phyloP scores from a whole-genome alignment of 2,113 vertebrate genomes.

The Thunnus maccoyii region DNA sequence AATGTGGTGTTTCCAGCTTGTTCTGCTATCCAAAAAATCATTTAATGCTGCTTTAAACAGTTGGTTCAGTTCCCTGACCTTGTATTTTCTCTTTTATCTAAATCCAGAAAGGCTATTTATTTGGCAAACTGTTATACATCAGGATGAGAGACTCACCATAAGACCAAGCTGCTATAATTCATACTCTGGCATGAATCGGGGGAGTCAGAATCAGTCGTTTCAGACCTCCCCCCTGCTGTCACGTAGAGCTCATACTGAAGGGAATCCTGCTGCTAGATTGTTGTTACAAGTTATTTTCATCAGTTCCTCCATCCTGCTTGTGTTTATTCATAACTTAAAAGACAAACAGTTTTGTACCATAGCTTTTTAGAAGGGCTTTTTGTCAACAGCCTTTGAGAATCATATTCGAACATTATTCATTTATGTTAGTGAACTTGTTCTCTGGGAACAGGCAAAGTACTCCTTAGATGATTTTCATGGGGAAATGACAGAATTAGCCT shows the following conservation, averaged over 20 bases:
- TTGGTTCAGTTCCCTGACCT: background rate
- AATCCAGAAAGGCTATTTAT: slow-evolving; percentile 28
- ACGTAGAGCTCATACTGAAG: slow-evolving; percentile 9
- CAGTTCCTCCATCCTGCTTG: slow-evolving; percentile 34
- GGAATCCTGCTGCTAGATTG: slow-evolving; percentile 34
- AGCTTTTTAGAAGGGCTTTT: background rate
- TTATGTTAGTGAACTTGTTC: too few species aligned
- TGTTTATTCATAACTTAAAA: slow-evolving; percentile 27
- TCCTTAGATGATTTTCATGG: too few species aligned
- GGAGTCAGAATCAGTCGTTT: background rate
- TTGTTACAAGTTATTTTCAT: slow-evolving; percentile 25
- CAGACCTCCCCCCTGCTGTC: slow-evolving; percentile 21
- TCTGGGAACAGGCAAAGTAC: too few species aligned
- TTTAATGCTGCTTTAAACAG: background rate
- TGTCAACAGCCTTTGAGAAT: background rate
- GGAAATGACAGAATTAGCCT: too few species aligned
- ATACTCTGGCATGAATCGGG: slow-evolving; percentile 6
- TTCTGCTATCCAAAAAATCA: background rate
- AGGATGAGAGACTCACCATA: slow-evolving; percentile 1
- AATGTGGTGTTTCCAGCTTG: background rate
- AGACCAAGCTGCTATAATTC: slow-evolving; percentile 21
- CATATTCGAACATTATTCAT: too few species aligned
- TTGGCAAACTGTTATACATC: slow-evolving; percentile 14
- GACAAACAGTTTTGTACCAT: background rate
- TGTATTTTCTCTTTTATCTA: slow-evolving; percentile 21